phyloP scores from a whole-genome alignment of 1,140 invertebrate species.

The Megalopta genalis region DNA sequence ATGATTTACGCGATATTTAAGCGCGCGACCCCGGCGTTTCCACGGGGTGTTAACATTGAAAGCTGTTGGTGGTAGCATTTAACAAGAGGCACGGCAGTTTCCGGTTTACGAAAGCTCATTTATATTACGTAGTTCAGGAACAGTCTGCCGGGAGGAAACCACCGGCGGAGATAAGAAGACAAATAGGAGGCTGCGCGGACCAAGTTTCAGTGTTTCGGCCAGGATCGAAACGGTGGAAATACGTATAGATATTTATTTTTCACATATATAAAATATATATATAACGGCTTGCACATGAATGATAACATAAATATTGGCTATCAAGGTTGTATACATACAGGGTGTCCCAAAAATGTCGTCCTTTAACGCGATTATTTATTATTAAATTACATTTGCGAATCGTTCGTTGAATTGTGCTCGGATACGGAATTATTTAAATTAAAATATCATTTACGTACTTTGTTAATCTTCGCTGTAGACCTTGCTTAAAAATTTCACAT shows the following conservation, averaged over 20 bases:
- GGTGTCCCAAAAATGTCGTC: too few relatives aligned
- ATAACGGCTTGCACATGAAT: too few relatives aligned
- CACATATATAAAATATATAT: too few relatives aligned
- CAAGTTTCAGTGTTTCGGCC: constrained; percentile 3
- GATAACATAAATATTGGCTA: neutral
- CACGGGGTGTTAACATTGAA: constrained; percentile 10
- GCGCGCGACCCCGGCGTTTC: neutral
- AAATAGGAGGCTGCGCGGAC: constrained; percentile 20
- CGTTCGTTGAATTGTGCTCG: too few relatives aligned
- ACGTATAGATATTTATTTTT: constrained; percentile 5
- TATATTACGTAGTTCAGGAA: constrained; percentile 19
- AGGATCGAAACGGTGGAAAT: neutral
- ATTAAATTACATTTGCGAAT: too few relatives aligned
- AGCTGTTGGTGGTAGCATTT: constrained; percentile 21
- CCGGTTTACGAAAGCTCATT: constrained; percentile 19
- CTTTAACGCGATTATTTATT: too few relatives aligned
- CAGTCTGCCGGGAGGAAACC: neutral
- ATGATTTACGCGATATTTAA: neutral
- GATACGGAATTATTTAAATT: too few relatives aligned
- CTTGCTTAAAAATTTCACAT: too few relatives aligned
- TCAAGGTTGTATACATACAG: too few relatives aligned
- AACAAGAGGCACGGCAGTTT: constrained; percentile 15
- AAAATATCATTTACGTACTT: too few relatives aligned
- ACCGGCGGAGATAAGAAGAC: constrained; percentile 17
- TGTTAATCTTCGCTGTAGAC: too few relatives aligned